Evolutionary conservation across 2,888 invertebrate genomes (phyloP), one percentile per base, ranked within the genome.

Genomic region (Cosmopolites sordidus): DNA sequence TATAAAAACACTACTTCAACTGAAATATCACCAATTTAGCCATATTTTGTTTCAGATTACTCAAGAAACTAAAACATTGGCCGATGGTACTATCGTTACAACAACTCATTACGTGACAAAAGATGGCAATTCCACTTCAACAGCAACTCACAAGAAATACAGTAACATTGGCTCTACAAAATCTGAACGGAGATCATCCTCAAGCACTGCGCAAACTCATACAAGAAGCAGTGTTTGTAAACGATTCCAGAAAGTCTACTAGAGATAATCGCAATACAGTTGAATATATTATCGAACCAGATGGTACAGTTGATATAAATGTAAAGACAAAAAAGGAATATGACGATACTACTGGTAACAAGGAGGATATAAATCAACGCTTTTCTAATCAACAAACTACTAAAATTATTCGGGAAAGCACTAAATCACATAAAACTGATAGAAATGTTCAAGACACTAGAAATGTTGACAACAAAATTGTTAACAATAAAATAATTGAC

Each of bases 81-180:
- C 82, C 1, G 85, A 84, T 64, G 86, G 86, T 12, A 82, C 82
- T 1, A 78, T 78, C 38, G 80, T 85, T 1, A 85, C 83, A n/a
- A 84, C 83, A 55, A 84, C 84, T 15, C 79, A 80, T 39, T 81
- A 83, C 30, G 85, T 86, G 67, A 83, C 83, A 29, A 76, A 73
- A 49, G 70, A 69, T n/a, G 64, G 59, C 8, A 60, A 54, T 27
- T 62, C 60, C n/a, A 58, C 58, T 22, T 50, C 59, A 48, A 48
- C 56, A 2, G 55, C 58, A 41, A 44, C 56, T 22, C 58, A 43
- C 17, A 59, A 54, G 29, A 60, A 58, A 14, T 58, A 59, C 43
- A 51, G 56, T 16, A 55, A 59, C 14, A 49, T 53, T n/a, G 51
- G 51, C 5, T 48, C 54, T 11, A 49, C 54, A 18, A 30, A 43